These are phyloP conservation scores for Pogonomyrmex californicus DNA, from an alignment of 1,140 invertebrate species.

Conservation along the genomic window DNA sequence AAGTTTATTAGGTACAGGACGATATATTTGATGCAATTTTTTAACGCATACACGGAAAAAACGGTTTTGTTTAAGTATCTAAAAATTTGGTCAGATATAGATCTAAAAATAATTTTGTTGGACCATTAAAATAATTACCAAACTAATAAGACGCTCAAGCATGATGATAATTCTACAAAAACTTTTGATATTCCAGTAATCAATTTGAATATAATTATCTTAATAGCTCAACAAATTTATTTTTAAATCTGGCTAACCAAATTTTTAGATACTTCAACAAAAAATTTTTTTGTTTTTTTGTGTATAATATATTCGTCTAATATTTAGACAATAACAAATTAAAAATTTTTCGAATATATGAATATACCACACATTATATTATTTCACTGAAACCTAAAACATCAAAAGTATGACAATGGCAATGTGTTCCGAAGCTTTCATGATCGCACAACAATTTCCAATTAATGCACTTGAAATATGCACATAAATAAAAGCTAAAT, in stretches of 20 bases:
- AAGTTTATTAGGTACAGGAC: not conserved
- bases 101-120: no score
- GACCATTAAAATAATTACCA: no score
- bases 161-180: no score
- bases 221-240: no score
- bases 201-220: no score
- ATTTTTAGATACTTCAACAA: no score
- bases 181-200: no score
- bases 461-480: not conserved
- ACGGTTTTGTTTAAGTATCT: no score
- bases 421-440: not conserved
- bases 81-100: no score
- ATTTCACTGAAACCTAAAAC: not conserved
- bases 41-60: not conserved
- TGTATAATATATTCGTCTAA: not conserved
- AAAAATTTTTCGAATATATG: not conserved
- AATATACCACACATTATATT: not conserved
- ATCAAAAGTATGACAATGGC: not conserved
- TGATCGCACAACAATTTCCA: not conserved
- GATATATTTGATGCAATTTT: not conserved
- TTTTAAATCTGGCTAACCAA: no score
- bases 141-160: no score
- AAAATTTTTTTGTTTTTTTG: no score
- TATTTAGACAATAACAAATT: not conserved
- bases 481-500: slow-evolving; percentile 10